Evolutionary conservation across 2,113 vertebrate genomes (phyloP).

Genomic region (Orthonyx spaldingii): DNA sequence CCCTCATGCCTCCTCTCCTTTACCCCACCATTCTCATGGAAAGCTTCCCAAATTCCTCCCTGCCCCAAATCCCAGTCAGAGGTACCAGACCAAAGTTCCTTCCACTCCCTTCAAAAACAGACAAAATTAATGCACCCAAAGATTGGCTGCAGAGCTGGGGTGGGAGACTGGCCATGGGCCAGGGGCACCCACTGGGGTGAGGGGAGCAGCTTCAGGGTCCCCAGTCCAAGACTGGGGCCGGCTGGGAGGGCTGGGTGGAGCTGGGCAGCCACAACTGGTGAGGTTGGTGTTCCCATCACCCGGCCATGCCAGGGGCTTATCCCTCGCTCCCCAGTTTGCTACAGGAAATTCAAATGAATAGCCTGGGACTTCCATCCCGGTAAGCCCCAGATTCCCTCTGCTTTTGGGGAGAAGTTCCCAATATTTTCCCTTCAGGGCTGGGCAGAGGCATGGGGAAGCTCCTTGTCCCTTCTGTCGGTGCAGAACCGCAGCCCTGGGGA

Average conservation of each 20-base stretch:
- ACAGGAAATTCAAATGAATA: background rate
- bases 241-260: background rate
- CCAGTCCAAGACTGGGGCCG: rapidly evolving
- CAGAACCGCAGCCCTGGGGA: background rate
- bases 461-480: rapidly evolving
- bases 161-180: background rate
- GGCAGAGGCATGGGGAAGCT: background rate
- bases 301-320: background rate
- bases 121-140: background rate
- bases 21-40: background rate
- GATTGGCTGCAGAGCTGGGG: background rate
- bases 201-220: background rate
- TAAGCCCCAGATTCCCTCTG: background rate
- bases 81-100: background rate
- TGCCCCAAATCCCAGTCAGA: rapidly evolving
- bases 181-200: background rate
- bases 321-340: background rate
- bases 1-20: background rate
- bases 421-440: rapidly evolving
- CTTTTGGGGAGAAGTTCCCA: background rate
- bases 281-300: background rate
- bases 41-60: background rate
- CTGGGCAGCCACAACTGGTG: background rate
- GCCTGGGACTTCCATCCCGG: background rate
- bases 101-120: background rate